Evolutionary conservation across 2,797 vertebrate species (phyloP).

Genomic region (Furcifer pardalis): DNA sequence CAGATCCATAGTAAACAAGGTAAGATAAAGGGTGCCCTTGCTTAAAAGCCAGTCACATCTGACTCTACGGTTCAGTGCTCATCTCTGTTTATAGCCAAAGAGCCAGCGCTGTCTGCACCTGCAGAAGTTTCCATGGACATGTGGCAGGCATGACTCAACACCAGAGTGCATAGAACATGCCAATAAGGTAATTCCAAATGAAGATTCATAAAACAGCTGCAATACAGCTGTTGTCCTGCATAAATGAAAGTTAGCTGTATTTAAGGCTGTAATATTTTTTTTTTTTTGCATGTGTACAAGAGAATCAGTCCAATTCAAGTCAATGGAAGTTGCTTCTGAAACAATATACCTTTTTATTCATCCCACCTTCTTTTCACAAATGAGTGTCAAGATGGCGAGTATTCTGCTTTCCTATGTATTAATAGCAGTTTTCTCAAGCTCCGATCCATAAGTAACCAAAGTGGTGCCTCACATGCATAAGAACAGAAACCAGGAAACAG

Average conservation of each 20-base stretch:
- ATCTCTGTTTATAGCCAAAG: too few species aligned
- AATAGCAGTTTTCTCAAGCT: not conserved
- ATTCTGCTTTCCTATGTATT: not conserved
- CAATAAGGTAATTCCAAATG: not conserved
- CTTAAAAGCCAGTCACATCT: too few species aligned
- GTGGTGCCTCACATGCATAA: not conserved
- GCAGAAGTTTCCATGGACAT: too few species aligned
- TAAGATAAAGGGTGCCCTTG: too few species aligned
- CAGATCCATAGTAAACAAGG: not conserved
- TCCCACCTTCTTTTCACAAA: too few species aligned
- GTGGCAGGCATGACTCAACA: too few species aligned
- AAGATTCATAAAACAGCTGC: not conserved
- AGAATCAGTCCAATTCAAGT: not conserved
- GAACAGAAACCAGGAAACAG: not conserved
- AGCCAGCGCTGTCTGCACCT: too few species aligned
- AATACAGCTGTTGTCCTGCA: not conserved
- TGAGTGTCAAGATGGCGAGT: too few species aligned
- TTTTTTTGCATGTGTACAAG: too few species aligned
- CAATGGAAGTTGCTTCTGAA: not conserved
- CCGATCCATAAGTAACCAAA: not conserved
- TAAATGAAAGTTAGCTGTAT: not conserved
- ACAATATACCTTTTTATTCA: too few species aligned
- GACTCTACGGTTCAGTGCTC: too few species aligned
- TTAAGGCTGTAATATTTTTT: not conserved
- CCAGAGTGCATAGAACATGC: too few species aligned